phyloP scores from a whole-genome alignment of 2,888 invertebrate species.

The Linnaemya vulpina region DNA sequence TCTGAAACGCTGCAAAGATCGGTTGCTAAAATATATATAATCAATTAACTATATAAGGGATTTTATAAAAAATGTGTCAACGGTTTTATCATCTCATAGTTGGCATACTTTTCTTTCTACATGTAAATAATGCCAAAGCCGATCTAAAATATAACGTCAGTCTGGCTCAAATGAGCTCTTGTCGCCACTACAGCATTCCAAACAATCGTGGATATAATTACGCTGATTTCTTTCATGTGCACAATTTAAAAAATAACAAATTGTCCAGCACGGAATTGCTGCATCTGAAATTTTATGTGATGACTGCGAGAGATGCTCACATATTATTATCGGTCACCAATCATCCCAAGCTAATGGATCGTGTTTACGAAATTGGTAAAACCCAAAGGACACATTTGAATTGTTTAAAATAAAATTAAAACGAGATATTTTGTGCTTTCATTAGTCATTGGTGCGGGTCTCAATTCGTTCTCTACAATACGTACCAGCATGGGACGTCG shows the following conservation, averaged over 20 bases:
- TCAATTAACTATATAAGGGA: background rate
- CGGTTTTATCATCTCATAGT: slow-evolving; percentile 50
- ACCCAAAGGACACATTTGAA: slow-evolving; percentile 6
- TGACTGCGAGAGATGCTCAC: slow-evolving; percentile 88
- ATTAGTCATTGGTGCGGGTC: slow-evolving; percentile 87
- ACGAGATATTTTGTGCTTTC: background rate
- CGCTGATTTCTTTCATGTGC: slow-evolving; percentile 85
- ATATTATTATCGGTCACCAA: slow-evolving; percentile 86
- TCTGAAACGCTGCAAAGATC: slow-evolving; percentile 36
- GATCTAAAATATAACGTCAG: slow-evolving; percentile 79
- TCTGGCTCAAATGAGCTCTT: slow-evolving; percentile 80
- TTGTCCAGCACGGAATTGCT: slow-evolving; percentile 77
- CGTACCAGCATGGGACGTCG: slow-evolving; percentile 85
- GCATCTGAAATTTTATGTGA: slow-evolving; percentile 87
- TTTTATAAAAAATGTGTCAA: slow-evolving; percentile 47
- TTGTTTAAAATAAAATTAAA: background rate
- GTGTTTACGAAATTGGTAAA: slow-evolving; percentile 87
- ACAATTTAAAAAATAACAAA: slow-evolving; percentile 78
- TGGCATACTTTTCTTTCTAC: slow-evolving; percentile 54
- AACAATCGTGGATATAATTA: slow-evolving; percentile 84
- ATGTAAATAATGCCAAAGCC: slow-evolving; percentile 60
- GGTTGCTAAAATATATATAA: slow-evolving; percentile 28
- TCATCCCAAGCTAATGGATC: slow-evolving; percentile 83
- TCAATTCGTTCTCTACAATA: slow-evolving; percentile 88
- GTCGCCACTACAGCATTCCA: slow-evolving; percentile 85